Conservation (phyloP, 92 coral and sea anemone species). For the Pocillopora meandrina region DNA sequence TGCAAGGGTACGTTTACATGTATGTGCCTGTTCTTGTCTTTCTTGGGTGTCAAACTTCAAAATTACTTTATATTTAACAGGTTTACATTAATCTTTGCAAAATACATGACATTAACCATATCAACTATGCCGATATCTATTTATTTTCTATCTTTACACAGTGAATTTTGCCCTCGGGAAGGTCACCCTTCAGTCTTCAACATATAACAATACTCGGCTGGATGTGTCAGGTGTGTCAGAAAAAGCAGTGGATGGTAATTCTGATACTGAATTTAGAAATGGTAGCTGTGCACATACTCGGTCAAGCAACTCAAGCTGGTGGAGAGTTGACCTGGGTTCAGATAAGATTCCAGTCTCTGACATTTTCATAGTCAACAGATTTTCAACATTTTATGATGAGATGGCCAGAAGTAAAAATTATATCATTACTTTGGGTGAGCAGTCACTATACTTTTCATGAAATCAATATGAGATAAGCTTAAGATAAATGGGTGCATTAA, state of each 20-base stretch:
- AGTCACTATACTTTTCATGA: not conserved
- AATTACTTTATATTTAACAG: too few species aligned
- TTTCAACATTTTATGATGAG: not conserved
- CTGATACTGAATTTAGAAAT: not conserved
- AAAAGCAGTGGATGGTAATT: constrained; percentile 36
- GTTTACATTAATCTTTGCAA: too few species aligned
- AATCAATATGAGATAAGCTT: too few species aligned
- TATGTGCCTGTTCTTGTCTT: too few species aligned
- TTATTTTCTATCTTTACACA: not conserved
- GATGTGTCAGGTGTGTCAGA: not conserved
- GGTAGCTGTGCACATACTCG: constrained; percentile 2
- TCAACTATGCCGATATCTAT: not conserved
- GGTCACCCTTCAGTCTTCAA: not conserved
- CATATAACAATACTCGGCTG: not conserved
- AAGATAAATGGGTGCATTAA: too few species aligned
- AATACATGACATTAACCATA: too few species aligned
- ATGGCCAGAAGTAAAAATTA: not conserved
- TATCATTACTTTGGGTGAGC: constrained; percentile 12
- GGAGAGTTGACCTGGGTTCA: constrained; percentile 27
- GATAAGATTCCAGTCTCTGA: constrained; percentile 15
- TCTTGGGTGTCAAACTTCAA: too few species aligned
- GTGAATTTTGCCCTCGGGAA: constrained; percentile 21
- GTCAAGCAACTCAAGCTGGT: constrained; percentile 15
- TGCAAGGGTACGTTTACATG: too few species aligned
- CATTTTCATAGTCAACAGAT: constrained; percentile 7